A percentile compares a stretch with the other conserved stretches of the same genome.
Evolutionary conservation across 2,888 invertebrate genomes (phyloP).

Genomic region (Drosophila trichaetosa): DNA sequence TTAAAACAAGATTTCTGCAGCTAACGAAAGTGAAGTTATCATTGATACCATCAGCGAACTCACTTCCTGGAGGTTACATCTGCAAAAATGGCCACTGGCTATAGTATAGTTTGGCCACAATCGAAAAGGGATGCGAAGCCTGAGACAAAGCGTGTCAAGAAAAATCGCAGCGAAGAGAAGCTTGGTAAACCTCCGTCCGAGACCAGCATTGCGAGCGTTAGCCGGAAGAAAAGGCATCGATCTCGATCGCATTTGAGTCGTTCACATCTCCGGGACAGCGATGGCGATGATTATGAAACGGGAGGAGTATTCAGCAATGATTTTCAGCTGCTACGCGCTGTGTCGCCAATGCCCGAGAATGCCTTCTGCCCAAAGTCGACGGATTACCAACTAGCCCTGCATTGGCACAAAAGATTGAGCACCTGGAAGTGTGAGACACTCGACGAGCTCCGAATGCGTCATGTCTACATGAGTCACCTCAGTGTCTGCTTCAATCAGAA

Average conservation of each 20-base stretch:
- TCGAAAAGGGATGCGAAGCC: not conserved
- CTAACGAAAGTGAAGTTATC: not conserved
- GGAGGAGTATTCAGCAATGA: conserved; percentile 56
- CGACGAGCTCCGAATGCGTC: conserved; percentile 70
- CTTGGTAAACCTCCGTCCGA: not conserved
- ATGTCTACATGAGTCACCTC: conserved; percentile 76
- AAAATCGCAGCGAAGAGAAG: not conserved
- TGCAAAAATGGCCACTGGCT: conserved; percentile 11
- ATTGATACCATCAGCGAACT: not conserved
- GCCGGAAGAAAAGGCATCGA: not conserved
- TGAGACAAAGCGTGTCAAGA: not conserved
- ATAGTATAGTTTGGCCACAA: not conserved
- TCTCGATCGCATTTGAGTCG: not conserved
- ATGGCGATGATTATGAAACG: not conserved
- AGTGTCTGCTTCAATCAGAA: conserved; percentile 69
- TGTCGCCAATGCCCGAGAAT: conserved; percentile 59
- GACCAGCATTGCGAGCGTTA: conserved; percentile 5
- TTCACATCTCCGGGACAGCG: not conserved
- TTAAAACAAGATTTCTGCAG: conserved; percentile 10
- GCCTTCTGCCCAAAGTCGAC: conserved; percentile 52
- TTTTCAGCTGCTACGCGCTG: conserved; percentile 65
- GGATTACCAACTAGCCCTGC: conserved; percentile 53
- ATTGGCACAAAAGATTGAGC: conserved; percentile 74
- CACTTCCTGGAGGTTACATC: not conserved
- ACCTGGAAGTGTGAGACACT: conserved; percentile 59